Evolutionary conservation across 2,888 invertebrate genomes (phyloP).

Genomic region (Macaria notata): DNA sequence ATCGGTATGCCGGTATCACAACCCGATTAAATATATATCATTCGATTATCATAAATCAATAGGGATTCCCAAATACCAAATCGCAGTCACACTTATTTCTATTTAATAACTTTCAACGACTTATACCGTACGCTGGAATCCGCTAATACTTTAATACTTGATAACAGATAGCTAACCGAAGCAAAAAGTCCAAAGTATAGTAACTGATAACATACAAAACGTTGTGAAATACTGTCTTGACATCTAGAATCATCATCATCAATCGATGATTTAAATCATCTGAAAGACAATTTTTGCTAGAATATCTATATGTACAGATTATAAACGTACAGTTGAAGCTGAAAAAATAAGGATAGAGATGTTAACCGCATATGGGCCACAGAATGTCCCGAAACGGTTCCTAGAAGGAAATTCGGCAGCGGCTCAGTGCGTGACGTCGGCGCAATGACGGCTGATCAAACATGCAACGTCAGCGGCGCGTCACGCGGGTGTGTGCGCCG

Average conservation of each 20-base stretch:
- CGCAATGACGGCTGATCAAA: constrained; percentile 30
- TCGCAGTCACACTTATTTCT: background rate
- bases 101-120: background rate
- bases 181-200: constrained; percentile 1
- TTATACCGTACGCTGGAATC: no score
- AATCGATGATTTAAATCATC: no score
- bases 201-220: constrained; percentile 4
- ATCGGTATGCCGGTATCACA: no score
- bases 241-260: no score
- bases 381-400: constrained; percentile 30
- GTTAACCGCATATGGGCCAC: no score
- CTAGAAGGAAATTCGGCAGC: constrained; percentile 25
- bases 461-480: constrained; percentile 34
- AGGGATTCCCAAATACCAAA: constrained; percentile 8
- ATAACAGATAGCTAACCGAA: background rate
- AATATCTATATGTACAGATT: no score
- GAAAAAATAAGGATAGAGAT: no score
- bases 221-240: constrained; percentile 6
- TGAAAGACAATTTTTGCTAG: no score
- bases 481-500: constrained; percentile 40
- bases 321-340: no score
- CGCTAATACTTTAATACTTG: no score
- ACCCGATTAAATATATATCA: no score
- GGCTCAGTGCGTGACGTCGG: constrained; percentile 44
- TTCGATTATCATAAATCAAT: constrained; percentile 2